These are phyloP conservation scores for Megathymus violae DNA, from an alignment of 1,140 invertebrate genomes.

Conservation along the genomic window DNA sequence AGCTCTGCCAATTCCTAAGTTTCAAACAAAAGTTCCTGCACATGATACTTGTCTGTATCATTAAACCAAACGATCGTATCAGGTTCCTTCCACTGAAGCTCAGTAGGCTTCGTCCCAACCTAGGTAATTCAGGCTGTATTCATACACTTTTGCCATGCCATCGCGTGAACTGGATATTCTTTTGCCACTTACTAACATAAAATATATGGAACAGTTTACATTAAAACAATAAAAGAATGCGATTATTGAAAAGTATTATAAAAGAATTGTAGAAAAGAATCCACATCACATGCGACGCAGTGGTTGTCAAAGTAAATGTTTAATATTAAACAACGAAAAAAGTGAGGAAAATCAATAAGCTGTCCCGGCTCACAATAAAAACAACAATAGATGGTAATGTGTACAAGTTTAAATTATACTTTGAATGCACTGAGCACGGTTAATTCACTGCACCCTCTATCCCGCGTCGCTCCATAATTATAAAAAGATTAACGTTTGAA, in stretches of 20 bases:
- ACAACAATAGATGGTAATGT: constrained; percentile 16
- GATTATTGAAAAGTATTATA: not conserved
- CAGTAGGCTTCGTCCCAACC: no score
- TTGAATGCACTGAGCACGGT: constrained; percentile 16
- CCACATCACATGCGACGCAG: not conserved
- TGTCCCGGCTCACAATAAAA: not conserved
- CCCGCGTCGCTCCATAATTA: constrained; percentile 13
- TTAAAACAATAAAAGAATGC: no score
- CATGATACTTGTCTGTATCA: no score
- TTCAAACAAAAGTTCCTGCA: no score
- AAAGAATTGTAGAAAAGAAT: not conserved
- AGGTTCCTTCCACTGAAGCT: no score
- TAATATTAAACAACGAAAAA: not conserved
- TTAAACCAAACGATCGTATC: no score
- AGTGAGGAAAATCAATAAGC: not conserved
- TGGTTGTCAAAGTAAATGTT: not conserved
- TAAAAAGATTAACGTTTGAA: constrained; percentile 12
- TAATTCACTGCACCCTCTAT: constrained; percentile 8
- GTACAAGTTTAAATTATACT: constrained; percentile 20
- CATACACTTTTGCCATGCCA: no score
- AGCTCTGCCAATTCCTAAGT: no score
- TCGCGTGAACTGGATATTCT: no score
- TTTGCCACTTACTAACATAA: no score
- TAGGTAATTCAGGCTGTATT: no score
- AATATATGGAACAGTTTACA: no score